phyloP scores from a whole-genome alignment of 2,113 vertebrate genomes.

The Rhizomys pruinosus region DNA sequence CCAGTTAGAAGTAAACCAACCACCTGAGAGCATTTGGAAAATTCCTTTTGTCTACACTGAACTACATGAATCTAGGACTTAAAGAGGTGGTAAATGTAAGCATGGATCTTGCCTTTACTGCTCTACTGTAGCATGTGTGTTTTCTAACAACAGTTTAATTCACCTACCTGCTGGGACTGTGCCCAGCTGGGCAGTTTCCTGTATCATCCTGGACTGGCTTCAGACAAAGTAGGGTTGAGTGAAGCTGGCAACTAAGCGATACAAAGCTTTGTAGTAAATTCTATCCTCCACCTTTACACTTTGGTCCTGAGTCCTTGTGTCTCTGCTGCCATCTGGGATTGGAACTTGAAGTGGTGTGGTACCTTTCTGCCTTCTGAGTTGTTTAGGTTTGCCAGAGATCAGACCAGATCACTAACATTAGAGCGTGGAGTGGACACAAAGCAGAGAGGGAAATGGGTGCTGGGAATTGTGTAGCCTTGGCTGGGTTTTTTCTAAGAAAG shows the following conservation, averaged over 20 bases:
- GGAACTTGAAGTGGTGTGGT: neutral
- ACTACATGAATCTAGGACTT: neutral
- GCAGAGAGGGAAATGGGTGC: neutral
- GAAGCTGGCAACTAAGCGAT: neutral
- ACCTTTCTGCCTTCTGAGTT: neutral
- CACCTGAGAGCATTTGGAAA: slow-evolving; percentile 35
- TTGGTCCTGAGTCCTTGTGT: neutral
- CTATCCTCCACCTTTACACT: neutral
- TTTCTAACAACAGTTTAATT: neutral
- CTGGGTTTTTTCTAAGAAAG: slow-evolving; percentile 10
- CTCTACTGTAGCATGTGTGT: neutral
- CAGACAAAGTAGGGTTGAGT: neutral
- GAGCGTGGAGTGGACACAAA: neutral
- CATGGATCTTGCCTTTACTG: neutral
- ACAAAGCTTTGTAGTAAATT: neutral
- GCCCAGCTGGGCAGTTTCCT: neutral
- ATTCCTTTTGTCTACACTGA: neutral
- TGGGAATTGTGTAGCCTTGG: neutral
- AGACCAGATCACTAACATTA: neutral
- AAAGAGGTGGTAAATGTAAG: neutral
- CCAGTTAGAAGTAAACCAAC: neutral
- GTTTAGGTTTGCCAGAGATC: neutral
- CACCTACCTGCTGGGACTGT: neutral
- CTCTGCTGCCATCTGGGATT: neutral
- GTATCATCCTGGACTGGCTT: neutral